Percentiles rank a stretch among this genome's conserved stretches.
phyloP scores from a whole-genome alignment of 2,797 vertebrate genomes.

The Pipistrellus nathusii region DNA sequence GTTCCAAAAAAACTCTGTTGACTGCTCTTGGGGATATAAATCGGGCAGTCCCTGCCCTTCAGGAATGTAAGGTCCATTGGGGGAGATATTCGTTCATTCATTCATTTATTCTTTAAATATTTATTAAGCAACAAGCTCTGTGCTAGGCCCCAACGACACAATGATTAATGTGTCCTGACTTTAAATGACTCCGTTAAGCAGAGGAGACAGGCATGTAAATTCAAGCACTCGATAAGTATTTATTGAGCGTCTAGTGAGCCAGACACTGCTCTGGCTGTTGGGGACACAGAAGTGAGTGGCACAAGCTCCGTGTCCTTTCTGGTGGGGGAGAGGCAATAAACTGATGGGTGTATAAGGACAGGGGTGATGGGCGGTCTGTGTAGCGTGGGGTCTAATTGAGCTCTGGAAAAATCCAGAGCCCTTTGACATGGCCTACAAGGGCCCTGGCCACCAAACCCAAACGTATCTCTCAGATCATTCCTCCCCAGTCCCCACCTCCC shows the following conservation, averaged over 20 bases:
- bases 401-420: neutral
- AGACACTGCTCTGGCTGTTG: neutral
- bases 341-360: neutral
- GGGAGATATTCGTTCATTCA: neutral
- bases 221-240: conserved; percentile 36
- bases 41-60: neutral
- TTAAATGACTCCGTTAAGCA: conserved; percentile 64
- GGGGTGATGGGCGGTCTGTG: neutral
- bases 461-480: neutral
- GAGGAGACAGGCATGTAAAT: conserved; percentile 59
- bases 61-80: neutral
- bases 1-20: neutral
- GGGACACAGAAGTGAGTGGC: neutral
- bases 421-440: neutral
- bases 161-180: conserved; percentile 23
- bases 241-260: conserved; percentile 25
- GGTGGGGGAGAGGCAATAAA: neutral
- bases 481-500: neutral
- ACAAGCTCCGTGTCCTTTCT: neutral
- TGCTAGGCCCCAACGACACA: conserved; percentile 7
- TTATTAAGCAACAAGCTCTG: conserved; percentile 43
- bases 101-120: conserved; percentile 51
- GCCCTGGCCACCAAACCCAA: rapidly evolving
- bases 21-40: neutral
- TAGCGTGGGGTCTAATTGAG: neutral